Conservation (phyloP, 2,888 invertebrate species). For the Gnatocerus cornutus region DNA sequence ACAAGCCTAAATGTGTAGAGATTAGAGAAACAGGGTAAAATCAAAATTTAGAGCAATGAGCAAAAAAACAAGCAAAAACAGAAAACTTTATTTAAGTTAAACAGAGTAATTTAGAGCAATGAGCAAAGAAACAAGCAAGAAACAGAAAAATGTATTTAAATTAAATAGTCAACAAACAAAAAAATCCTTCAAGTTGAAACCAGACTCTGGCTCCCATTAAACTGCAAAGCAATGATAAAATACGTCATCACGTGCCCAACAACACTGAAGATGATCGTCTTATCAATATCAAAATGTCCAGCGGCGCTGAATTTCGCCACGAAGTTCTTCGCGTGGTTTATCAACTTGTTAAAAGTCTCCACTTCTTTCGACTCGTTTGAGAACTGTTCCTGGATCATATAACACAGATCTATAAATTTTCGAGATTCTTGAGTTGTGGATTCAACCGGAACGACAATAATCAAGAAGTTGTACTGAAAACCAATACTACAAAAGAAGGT, state of each 20-base stretch:
- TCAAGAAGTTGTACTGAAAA: not conserved
- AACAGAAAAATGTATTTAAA: too few species aligned
- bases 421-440: not conserved
- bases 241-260: conserved; percentile 2
- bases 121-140: too few species aligned
- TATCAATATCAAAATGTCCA: conserved; percentile 13
- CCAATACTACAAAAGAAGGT: not conserved
- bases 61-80: too few species aligned
- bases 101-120: too few species aligned
- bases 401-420: not conserved
- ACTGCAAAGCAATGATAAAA: conserved; percentile 4
- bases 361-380: not conserved
- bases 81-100: too few species aligned
- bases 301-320: conserved; percentile 1
- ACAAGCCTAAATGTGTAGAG: too few species aligned
- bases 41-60: too few species aligned
- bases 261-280: not conserved
- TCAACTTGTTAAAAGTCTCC: not conserved
- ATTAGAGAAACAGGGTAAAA: too few species aligned
- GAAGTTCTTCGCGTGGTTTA: not conserved
- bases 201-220: conserved; percentile 1
- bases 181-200: too few species aligned
- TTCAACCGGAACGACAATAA: not conserved
- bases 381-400: conserved; percentile 3
- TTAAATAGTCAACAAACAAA: too few species aligned